Evolutionary conservation across 2,113 vertebrate genomes (phyloP), one percentile per base, ranked within the genome.

Genomic region (Nycticebus coucang): DNA sequence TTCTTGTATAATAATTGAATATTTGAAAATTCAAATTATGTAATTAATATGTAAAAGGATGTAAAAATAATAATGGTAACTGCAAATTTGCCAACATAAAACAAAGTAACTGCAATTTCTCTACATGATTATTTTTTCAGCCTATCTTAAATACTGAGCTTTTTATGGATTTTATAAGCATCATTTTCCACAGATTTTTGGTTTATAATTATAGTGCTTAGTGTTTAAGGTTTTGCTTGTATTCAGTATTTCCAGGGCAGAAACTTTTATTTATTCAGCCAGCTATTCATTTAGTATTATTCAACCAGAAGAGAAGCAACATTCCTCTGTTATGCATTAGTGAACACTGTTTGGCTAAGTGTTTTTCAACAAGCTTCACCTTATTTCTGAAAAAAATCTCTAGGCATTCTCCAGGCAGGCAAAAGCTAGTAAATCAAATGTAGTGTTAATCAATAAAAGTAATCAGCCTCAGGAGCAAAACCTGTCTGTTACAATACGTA

Each of bases 381-480:
- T 95, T 93, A 93, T 77, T 96, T 75, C 30, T 90, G 53, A 94
- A 92, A 81, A 74, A 77, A 92, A 92, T 95, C 30, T 64, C 62
- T 64, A 89, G 41, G 33, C 57, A 50, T 95, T 97, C 24, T 80
- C 59, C 4, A 57, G 66, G 85, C 13, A 97, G 59, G 30, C 5
- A 91, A 68, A 95, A 77, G 60, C 68, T 66, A 95, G 55, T 84
- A 96, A 97, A 97, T 95, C 94, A 96, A 81, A 90, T 95, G 57
- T 83, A 97, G 68, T 94, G 69, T 94, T 98, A 97, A 98, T 97
- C 97, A 97, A 93, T 98, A 97, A 94, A 98, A 97, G 86, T 90
- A 98, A 98, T 97, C 93, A 97, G 93, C 55, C 41, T 96, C 84
- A 87, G 64, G 96, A 94, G 90, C 68, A 94, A 97, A 93, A 90